Conservation (phyloP, 2,888 invertebrate genomes). For the Linyphia triangularis region DNA sequence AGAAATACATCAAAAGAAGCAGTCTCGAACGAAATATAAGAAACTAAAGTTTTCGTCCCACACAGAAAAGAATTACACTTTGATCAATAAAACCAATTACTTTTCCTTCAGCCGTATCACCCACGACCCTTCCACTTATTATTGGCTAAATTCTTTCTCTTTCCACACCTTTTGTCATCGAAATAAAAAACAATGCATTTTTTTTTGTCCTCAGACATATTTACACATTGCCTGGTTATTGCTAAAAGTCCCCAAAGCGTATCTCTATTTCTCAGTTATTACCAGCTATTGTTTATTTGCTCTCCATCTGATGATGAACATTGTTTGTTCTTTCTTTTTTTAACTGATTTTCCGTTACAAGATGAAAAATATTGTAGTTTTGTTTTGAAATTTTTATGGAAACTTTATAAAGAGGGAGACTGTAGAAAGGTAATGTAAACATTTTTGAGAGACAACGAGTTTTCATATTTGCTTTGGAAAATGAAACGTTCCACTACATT, state of each 20-base stretch:
- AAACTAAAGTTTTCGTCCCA: not conserved
- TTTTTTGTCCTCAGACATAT: conserved; percentile 5
- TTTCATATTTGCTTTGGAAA: not conserved
- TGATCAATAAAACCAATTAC: conserved; percentile 68
- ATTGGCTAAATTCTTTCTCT: conserved; percentile 58
- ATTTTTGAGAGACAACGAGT: not conserved
- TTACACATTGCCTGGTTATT: not conserved
- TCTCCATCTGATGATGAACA: conserved; percentile 11
- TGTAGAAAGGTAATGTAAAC: not conserved
- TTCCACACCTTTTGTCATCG: conserved; percentile 43
- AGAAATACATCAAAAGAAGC: not conserved
- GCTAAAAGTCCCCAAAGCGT: not conserved
- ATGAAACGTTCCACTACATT: not conserved
- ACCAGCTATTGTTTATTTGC: conserved; percentile 54
- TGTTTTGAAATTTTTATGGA: not conserved
- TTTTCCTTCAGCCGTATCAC: conserved; percentile 43
- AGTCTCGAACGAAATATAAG: not conserved
- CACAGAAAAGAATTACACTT: conserved; percentile 10
- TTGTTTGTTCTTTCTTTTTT: conserved; percentile 4
- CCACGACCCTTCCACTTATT: conserved; percentile 28
- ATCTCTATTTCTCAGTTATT: conserved; percentile 30
- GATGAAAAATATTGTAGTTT: not conserved
- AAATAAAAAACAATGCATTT: conserved; percentile 13
- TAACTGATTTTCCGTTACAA: not conserved
- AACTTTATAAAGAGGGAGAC: not conserved